Conservation (phyloP, 2,113 vertebrate species). For the Cephalopholis sonnerati region DNA sequence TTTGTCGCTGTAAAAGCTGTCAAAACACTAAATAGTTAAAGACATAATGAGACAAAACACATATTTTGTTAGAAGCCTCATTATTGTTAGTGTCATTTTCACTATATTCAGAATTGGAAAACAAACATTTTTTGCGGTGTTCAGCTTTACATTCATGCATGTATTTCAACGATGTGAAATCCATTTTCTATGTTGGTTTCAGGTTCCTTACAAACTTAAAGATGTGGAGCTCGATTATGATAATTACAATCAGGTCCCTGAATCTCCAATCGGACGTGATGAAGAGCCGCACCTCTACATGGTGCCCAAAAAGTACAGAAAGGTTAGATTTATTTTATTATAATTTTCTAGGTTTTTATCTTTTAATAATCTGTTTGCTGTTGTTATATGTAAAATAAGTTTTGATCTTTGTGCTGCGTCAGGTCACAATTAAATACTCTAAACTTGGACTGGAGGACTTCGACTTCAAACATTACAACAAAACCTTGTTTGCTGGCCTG, state of each 20-base stretch:
- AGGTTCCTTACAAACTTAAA: conserved; percentile 97
- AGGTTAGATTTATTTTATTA: conserved; percentile 83
- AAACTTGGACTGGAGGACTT: conserved; percentile 98
- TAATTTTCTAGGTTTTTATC: not conserved
- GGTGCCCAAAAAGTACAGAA: conserved; percentile 98
- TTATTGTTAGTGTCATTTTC: not conserved
- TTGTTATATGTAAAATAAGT: not conserved
- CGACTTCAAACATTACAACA: conserved; percentile 99
- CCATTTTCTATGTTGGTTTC: conserved; percentile 23
- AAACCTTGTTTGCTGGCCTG: conserved; percentile 96
- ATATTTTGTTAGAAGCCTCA: not conserved
- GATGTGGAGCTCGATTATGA: conserved; percentile 94
- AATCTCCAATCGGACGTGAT: conserved; percentile 94
- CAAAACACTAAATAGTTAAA: not conserved
- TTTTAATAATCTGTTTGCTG: not conserved
- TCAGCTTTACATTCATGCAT: not conserved
- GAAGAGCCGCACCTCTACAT: conserved; percentile 96
- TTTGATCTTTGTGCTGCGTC: conserved; percentile 13
- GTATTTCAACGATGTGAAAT: not conserved
- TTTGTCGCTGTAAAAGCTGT: not conserved
- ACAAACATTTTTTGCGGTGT: not conserved
- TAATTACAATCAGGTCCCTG: conserved; percentile 94
- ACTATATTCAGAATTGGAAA: not conserved
- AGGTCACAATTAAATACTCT: conserved; percentile 99
- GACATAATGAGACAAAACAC: not conserved